A percentile compares a stretch with the other conserved stretches of the same genome.
Conservation (phyloP, 2,113 vertebrate species). For the Boulengeromyrus knoepffleri region DNA sequence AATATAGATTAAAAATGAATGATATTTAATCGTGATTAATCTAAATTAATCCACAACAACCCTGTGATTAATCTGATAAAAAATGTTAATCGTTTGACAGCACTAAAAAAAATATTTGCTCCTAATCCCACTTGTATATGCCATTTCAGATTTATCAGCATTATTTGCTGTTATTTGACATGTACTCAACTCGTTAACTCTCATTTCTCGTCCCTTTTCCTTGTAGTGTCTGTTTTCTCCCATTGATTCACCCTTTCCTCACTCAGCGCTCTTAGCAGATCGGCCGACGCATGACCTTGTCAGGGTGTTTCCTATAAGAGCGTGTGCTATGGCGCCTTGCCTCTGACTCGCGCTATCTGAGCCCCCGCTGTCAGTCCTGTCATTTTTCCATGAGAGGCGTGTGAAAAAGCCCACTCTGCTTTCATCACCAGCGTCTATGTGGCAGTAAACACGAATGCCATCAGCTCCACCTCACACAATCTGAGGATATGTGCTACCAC, state of each 20-base stretch:
- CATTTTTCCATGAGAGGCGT: neutral
- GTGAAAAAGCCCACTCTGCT: neutral
- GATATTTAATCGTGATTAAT: too few relatives aligned
- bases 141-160: neutral
- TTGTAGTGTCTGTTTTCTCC: neutral
- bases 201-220: neutral
- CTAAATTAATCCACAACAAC: too few relatives aligned
- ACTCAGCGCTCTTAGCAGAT: neutral
- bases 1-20: neutral
- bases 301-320: neutral
- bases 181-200: neutral
- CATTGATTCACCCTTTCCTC: neutral
- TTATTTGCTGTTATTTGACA: slow-evolving; percentile 2
- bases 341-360: neutral
- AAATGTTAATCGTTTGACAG: too few relatives aligned
- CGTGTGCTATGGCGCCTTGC: neutral
- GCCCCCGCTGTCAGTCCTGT: neutral
- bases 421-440: neutral
- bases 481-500: neutral
- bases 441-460: neutral
- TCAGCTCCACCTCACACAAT: neutral
- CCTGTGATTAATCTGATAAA: too few relatives aligned
- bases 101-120: neutral
- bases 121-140: neutral
- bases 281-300: slow-evolving; percentile 4